Conservation (phyloP, 2,888 invertebrate species). For the Bibio marci region DNA sequence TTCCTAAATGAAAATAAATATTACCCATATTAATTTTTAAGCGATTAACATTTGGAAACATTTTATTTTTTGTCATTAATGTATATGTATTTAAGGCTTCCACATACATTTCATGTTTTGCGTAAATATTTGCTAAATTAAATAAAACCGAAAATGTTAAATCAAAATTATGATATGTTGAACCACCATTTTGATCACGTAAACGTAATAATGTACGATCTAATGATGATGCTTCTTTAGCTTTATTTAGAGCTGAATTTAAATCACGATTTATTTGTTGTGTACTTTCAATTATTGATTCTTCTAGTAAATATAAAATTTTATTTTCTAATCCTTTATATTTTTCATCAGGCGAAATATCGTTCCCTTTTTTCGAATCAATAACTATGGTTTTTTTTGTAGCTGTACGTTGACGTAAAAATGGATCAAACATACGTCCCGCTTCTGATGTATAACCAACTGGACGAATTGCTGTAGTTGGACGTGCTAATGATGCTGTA, state of each 20-base stretch:
- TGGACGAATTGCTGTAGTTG: slow-evolving; percentile 93
- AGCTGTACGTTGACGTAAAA: slow-evolving; percentile 40
- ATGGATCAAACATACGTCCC: slow-evolving; percentile 50
- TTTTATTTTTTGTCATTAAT: slow-evolving; percentile 80
- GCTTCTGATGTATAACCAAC: slow-evolving; percentile 83
- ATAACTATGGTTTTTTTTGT: slow-evolving; percentile 38
- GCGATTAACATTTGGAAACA: slow-evolving; percentile 84
- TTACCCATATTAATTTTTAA: slow-evolving; percentile 97
- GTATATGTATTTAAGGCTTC: slow-evolving; percentile 95
- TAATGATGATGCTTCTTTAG: slow-evolving; percentile 89
- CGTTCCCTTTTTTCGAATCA: slow-evolving; percentile 35
- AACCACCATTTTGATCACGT: slow-evolving; percentile 79
- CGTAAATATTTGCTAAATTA: slow-evolving; percentile 90
- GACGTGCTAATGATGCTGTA: slow-evolving; percentile 35
- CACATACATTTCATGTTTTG: slow-evolving; percentile 82
- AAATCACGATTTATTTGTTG: slow-evolving; percentile 15
- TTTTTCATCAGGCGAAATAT: slow-evolving; percentile 61
- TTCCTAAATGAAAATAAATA: slow-evolving; percentile 87
- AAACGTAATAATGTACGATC: slow-evolving; percentile 78
- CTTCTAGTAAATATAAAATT: slow-evolving; percentile 79
- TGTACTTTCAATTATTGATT: slow-evolving; percentile 52
- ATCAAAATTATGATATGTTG: slow-evolving; percentile 86
- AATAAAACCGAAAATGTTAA: slow-evolving; percentile 90
- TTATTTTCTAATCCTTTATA: slow-evolving; percentile 75
- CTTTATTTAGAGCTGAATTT: slow-evolving; percentile 56